These are phyloP conservation scores for Polydrusus cervinus DNA, from an alignment of 2,888 invertebrate species.

Conservation along the genomic window DNA sequence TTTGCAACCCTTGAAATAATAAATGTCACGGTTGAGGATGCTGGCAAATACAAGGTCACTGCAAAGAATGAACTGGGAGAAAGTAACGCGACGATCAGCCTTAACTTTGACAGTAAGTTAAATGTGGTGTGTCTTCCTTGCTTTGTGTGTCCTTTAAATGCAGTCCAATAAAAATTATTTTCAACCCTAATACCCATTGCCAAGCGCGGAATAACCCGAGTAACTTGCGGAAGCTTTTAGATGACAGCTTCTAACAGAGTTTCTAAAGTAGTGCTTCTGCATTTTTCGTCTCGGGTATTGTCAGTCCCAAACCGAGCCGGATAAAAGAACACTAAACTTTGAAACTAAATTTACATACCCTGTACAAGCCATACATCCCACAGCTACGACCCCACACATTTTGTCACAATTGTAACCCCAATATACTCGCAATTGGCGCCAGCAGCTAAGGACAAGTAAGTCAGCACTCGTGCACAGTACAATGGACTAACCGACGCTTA, in stretches of 20 bases:
- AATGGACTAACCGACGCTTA: constrained; percentile 72
- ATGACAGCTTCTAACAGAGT: constrained; percentile 55
- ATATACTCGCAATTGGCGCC: constrained; percentile 54
- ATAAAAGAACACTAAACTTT: constrained; percentile 25
- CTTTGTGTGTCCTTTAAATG: constrained; percentile 56
- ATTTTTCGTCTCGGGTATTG: constrained; percentile 36
- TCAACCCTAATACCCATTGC: constrained; percentile 51
- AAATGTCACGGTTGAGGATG: constrained; percentile 97
- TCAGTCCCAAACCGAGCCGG: constrained; percentile 29
- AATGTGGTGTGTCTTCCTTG: constrained; percentile 62
- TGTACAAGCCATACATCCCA: constrained; percentile 28
- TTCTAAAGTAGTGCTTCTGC: constrained; percentile 53
- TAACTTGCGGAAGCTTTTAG: constrained; percentile 56
- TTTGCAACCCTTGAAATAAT: constrained; percentile 94
- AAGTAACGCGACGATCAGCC: constrained; percentile 96
- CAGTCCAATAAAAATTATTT: constrained; percentile 44
- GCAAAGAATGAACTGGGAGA: constrained; percentile 98
- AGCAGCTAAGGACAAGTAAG: constrained; percentile 67
- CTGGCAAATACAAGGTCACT: constrained; percentile 97
- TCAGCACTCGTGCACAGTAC: constrained; percentile 72
- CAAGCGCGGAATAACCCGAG: constrained; percentile 49
- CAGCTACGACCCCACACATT: constrained; percentile 23
- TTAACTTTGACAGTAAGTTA: constrained; percentile 98
- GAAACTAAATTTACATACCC: constrained; percentile 30
- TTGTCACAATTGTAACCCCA: constrained; percentile 33